Conservation (phyloP, 2,113 vertebrate species). For the Scopus umbretta region DNA sequence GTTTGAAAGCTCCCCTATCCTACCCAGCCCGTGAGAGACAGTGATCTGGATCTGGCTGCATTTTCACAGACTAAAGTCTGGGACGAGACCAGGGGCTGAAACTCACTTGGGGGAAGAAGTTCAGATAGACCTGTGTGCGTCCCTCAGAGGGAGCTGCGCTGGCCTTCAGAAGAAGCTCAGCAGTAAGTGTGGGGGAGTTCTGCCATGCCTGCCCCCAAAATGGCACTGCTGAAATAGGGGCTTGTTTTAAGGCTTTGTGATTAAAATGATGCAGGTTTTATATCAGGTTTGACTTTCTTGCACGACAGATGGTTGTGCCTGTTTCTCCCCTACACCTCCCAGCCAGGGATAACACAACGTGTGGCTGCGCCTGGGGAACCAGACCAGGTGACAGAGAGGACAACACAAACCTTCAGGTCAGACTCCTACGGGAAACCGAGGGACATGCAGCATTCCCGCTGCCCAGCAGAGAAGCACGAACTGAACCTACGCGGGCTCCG, state of each 20-base stretch:
- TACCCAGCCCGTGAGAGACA: not conserved
- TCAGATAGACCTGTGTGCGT: not conserved
- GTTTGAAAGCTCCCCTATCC: not conserved
- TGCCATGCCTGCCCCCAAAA: fast-evolving
- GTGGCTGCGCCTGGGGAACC: fast-evolving
- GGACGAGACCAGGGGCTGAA: not conserved
- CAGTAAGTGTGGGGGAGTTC: not conserved
- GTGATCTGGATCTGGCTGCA: not conserved
- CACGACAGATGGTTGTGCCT: not conserved
- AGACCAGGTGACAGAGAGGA: not conserved
- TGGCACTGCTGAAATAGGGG: not conserved
- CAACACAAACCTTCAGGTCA: not conserved
- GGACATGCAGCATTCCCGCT: fast-evolving
- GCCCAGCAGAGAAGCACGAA: not conserved
- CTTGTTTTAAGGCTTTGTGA: not conserved
- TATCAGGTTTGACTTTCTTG: not conserved
- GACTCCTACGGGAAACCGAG: not conserved
- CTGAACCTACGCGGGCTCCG: fast-evolving
- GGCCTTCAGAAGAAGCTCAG: not conserved
- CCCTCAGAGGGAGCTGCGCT: not conserved
- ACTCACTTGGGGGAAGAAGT: not conserved
- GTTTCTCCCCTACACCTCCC: not conserved
- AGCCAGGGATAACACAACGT: fast-evolving
- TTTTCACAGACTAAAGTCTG: not conserved
- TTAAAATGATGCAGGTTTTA: not conserved